phyloP scores from a whole-genome alignment of 2,888 invertebrate species.

The Hoplodrina blanda region DNA sequence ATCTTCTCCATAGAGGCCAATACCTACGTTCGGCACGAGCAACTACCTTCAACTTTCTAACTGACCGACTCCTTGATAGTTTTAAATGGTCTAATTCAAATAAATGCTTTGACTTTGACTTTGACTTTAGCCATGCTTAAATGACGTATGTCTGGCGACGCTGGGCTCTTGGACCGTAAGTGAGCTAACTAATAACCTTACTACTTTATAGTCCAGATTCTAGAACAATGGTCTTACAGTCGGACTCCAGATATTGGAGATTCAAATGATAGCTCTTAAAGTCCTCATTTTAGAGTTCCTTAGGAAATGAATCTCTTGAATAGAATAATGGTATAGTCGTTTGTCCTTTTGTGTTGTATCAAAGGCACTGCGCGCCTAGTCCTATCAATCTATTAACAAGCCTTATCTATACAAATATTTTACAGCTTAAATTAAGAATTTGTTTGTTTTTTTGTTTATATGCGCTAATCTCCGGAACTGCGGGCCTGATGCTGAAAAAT shows the following conservation, averaged over 20 bases:
- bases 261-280: slow-evolving; percentile 54
- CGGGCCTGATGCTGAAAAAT: too few species aligned
- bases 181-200: slow-evolving; percentile 32
- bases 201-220: slow-evolving; percentile 31
- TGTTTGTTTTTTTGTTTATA: too few species aligned
- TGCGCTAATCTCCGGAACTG: too few species aligned
- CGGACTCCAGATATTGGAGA: slow-evolving; percentile 45
- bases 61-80: too few species aligned
- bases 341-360: slow-evolving; percentile 13
- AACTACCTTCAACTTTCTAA: too few species aligned
- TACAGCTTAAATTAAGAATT: too few species aligned
- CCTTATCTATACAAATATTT: not conserved
- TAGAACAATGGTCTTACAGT: slow-evolving; percentile 29
- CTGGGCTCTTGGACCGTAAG: not conserved
- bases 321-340: slow-evolving; percentile 10
- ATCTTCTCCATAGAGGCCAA: too few species aligned
- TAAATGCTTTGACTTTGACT: too few species aligned
- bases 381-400: not conserved
- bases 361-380: not conserved
- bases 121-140: too few species aligned
- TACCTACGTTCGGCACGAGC: too few species aligned
- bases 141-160: not conserved
- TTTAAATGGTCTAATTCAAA: too few species aligned
- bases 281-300: slow-evolving; percentile 47
- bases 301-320: slow-evolving; percentile 15